Evolutionary conservation across 2,888 invertebrate genomes (phyloP), one percentile per base, ranked within the genome.

Genomic region (Hirtodrosophila cameraria): DNA sequence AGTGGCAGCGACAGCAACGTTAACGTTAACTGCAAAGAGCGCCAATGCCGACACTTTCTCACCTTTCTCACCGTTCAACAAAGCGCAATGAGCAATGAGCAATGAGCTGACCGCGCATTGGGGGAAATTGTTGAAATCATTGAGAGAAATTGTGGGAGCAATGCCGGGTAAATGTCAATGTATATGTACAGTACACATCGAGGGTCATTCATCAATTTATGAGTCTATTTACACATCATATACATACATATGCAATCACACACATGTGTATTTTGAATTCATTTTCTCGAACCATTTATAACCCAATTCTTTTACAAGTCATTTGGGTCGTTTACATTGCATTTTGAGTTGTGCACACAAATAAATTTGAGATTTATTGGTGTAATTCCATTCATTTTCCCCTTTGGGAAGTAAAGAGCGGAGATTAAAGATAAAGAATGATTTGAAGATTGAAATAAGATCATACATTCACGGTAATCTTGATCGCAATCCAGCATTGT

Each of bases 111-210:
- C 64, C 41, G 78, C 78, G 64, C 79, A 87, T 50, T 25, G 61
- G 60, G 53, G 52, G 42, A 68, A 73, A 81, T 78, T 85, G 55
- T 70, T 68, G 35, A 73, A 87, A 78, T 75, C 71, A 74, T 75
- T 72, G 73, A 46, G 70, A 64, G 63, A 65, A 67, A 65, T 67
- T 69, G 48, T 54, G 16, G 27, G 41, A 33, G 36, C 48, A 60
- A 20, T 43, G 49, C 33, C 45, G 33, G 36, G 9, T 39, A 52
- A n/a, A n/a, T n/a, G n/a, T n/a, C n/a, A 45, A 33, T 13, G n/a
- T 31, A 39, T 27, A 15, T n/a, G 2, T 28, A 28, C 16, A 16
- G 8, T 23, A 23, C 23, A 23, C 7, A 23, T 23, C 50, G 65
- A 64, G 65, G 48, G 65, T 7, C n/a, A 15, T 4, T 45, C 35